These are phyloP conservation scores for Philotrypesis tridentata DNA, from an alignment of 1,140 invertebrate genomes.

Conservation along the genomic window DNA sequence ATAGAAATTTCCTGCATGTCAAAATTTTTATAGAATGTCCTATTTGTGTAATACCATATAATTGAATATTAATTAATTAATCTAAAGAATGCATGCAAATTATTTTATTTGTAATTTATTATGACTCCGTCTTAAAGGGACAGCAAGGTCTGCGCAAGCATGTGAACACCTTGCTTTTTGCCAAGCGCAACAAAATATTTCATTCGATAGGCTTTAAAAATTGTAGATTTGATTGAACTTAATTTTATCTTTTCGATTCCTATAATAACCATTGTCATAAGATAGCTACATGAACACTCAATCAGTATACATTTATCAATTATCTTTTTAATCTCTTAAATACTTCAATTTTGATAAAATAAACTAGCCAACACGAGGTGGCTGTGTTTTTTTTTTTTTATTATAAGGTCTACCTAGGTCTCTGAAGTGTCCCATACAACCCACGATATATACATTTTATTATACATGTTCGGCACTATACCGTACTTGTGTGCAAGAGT, in stretches of 20 bases:
- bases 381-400: too few relatives aligned
- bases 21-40: not conserved
- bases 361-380: too few relatives aligned
- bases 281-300: slow-evolving; percentile 50
- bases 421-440: too few relatives aligned
- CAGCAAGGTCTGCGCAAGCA: slow-evolving; percentile 31
- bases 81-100: slow-evolving; percentile 29
- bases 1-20: not conserved
- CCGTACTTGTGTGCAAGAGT: too few relatives aligned
- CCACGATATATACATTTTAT: too few relatives aligned
- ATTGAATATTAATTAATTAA: slow-evolving; percentile 1
- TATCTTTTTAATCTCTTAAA: slow-evolving; percentile 42
- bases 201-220: slow-evolving; percentile 18
- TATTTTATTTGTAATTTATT: not conserved
- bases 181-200: slow-evolving; percentile 30
- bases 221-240: not conserved
- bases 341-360: not conserved
- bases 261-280: slow-evolving; percentile 58
- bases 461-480: too few relatives aligned
- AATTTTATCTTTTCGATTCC: not conserved
- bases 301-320: slow-evolving; percentile 54
- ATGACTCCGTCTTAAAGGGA: slow-evolving; percentile 31
- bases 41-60: not conserved
- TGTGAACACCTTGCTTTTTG: slow-evolving; percentile 30
- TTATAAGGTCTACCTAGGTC: too few relatives aligned